A percentile compares a stretch with the other conserved stretches of the same genome.
Evolutionary conservation across 1,140 invertebrate species (phyloP).

Genomic region (Drosophila pandora): DNA sequence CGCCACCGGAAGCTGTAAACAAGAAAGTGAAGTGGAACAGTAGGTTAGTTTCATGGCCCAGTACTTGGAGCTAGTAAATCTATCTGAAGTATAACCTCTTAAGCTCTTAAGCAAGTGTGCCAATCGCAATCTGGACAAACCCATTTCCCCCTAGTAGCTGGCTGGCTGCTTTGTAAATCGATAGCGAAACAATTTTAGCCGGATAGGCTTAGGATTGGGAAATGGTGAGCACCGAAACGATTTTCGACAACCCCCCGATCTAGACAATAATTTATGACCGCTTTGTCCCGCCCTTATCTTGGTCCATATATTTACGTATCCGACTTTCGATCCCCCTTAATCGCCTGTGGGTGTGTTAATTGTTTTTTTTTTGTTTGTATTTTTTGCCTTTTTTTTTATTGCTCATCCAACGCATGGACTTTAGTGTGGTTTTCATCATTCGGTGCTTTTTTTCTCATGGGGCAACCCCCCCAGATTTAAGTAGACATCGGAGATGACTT

Average conservation of each 20-base stretch:
- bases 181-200: slow-evolving; percentile 5
- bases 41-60: slow-evolving; percentile 7
- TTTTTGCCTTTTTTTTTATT: not conserved
- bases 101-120: slow-evolving; percentile 14
- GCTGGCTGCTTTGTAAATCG: not conserved
- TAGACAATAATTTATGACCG: slow-evolving; percentile 24
- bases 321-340: slow-evolving; percentile 13
- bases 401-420: not conserved
- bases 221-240: not conserved
- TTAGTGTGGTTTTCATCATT: not conserved
- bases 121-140: slow-evolving; percentile 23
- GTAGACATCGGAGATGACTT: slow-evolving; percentile 25
- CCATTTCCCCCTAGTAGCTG: slow-evolving; percentile 8
- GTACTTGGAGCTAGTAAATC: not conserved
- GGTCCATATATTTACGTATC: slow-evolving; percentile 23
- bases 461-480: slow-evolving; percentile 25
- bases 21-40: not conserved
- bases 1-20: slow-evolving; percentile 59
- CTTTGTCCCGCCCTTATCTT: slow-evolving; percentile 23
- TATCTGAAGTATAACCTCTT: not conserved
- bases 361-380: not conserved
- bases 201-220: not conserved
- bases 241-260: slow-evolving; percentile 24
- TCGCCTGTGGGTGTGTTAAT: slow-evolving; percentile 1
- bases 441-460: slow-evolving; percentile 41